Percentiles rank a stretch among this genome's conserved stretches.
phyloP scores from a whole-genome alignment of 2,888 invertebrate genomes.

The Ophion slaviceki region DNA sequence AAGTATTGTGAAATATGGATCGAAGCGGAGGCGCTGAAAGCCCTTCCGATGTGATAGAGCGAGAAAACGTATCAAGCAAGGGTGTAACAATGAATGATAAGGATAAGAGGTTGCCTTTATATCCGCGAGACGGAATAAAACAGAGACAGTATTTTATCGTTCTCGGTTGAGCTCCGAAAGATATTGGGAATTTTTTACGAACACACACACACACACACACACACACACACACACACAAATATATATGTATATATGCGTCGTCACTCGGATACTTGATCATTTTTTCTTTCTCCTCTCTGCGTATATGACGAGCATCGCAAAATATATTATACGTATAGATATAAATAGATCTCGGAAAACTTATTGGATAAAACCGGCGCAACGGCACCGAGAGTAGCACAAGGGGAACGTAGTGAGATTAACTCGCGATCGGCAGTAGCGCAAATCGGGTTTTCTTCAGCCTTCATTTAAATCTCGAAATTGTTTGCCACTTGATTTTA shows the following conservation, averaged over 20 bases:
- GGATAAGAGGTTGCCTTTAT: slow-evolving; percentile 44
- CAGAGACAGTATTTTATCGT: slow-evolving; percentile 52
- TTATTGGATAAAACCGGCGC: slow-evolving; percentile 34
- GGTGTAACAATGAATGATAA: slow-evolving; percentile 39
- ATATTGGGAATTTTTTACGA: slow-evolving; percentile 40
- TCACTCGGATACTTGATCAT: slow-evolving; percentile 28
- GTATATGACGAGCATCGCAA: slow-evolving; percentile 16
- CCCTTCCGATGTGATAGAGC: not conserved
- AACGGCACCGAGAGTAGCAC: slow-evolving; percentile 11
- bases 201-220: too few relatives aligned
- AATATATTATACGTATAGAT: slow-evolving; percentile 1
- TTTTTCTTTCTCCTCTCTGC: slow-evolving; percentile 21
- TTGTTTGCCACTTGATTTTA: not conserved
- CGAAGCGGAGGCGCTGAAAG: slow-evolving; percentile 15
- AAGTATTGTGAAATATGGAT: slow-evolving; percentile 44
- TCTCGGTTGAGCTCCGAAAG: slow-evolving; percentile 27
- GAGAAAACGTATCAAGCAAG: slow-evolving; percentile 19
- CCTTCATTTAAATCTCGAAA: not conserved
- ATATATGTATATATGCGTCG: not conserved
- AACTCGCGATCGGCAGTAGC: slow-evolving; percentile 26
- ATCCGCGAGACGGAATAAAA: slow-evolving; percentile 52
- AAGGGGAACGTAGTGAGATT: slow-evolving; percentile 22
- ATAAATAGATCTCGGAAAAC: slow-evolving; percentile 26
- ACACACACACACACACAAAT: too few relatives aligned
- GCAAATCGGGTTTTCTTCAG: slow-evolving; percentile 34